phyloP scores from a whole-genome alignment of 2,888 invertebrate species.

The Meteorus colon region DNA sequence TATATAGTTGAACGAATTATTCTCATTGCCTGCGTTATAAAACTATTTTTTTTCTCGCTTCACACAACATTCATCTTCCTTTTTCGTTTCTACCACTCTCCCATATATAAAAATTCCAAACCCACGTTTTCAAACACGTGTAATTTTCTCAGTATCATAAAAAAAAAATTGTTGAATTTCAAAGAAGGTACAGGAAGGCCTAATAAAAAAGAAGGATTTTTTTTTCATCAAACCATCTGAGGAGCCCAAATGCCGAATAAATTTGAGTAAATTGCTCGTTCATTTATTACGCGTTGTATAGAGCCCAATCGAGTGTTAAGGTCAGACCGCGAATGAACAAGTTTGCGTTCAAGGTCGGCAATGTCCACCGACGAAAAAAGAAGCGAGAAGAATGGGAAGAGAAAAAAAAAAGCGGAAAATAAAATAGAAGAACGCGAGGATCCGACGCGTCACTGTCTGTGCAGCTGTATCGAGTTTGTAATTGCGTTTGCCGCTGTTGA shows the following conservation, averaged over 20 bases:
- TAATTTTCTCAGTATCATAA: background rate
- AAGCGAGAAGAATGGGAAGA: conserved; percentile 27
- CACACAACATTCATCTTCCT: too few species aligned
- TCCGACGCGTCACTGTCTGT: conserved; percentile 49
- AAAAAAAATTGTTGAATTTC: conserved; percentile 1
- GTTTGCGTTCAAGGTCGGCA: conserved; percentile 45
- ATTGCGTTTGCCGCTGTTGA: conserved; percentile 36
- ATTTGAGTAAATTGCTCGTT: conserved; percentile 33
- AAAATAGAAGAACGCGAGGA: conserved; percentile 34
- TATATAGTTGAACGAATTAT: conserved; percentile 35
- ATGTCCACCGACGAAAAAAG: conserved; percentile 33
- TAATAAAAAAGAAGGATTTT: background rate
- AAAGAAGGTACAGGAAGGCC: background rate
- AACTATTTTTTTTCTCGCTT: conserved; percentile 8
- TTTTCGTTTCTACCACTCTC: too few species aligned
- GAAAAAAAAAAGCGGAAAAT: conserved; percentile 26
- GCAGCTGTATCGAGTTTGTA: conserved; percentile 50
- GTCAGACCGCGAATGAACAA: conserved; percentile 40
- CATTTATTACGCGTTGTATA: conserved; percentile 8
- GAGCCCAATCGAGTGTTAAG: conserved; percentile 26
- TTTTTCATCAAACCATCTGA: background rate
- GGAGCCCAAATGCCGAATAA: conserved; percentile 13
- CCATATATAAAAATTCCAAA: conserved; percentile 12
- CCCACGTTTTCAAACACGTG: background rate
- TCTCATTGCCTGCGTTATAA: background rate